Conservation (phyloP, 1,140 invertebrate species). For the Ruditapes philippinarum region DNA sequence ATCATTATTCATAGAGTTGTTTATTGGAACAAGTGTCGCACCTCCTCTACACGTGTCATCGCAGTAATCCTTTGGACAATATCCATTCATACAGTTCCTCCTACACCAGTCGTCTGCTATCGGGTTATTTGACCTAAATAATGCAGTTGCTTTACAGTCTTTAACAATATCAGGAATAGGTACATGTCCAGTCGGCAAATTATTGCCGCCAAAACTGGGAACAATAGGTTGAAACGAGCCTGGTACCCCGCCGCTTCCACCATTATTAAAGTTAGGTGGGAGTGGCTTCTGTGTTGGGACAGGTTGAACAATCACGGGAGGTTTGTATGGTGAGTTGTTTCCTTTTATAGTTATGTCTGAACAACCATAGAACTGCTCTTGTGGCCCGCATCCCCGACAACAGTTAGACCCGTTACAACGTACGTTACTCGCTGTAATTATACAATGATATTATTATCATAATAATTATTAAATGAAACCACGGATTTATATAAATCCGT, state of each 20-base stretch:
- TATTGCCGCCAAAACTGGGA: neutral
- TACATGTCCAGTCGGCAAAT: neutral
- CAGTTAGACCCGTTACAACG: constrained; percentile 47
- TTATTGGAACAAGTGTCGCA: neutral
- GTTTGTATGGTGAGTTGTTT: neutral
- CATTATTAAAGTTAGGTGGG: constrained; percentile 11
- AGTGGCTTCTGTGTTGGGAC: neutral
- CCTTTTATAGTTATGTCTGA: constrained; percentile 73
- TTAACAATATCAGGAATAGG: neutral
- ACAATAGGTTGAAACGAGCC: neutral
- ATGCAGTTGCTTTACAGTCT: neutral
- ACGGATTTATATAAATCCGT: too few relatives aligned
- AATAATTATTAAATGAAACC: too few relatives aligned
- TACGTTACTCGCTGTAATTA: constrained; percentile 52
- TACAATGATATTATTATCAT: too few relatives aligned
- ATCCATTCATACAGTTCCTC: neutral
- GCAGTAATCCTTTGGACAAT: constrained; percentile 19
- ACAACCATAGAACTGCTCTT: constrained; percentile 81
- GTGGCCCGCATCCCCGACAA: constrained; percentile 73
- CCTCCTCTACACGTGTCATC: neutral
- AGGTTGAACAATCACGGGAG: neutral
- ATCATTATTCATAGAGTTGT: neutral
- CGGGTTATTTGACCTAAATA: neutral
- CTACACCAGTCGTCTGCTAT: constrained; percentile 33
- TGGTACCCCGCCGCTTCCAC: neutral